These are phyloP conservation scores for Sycobia sp. DNA, from an alignment of 1,140 invertebrate genomes.

Conservation along the genomic window DNA sequence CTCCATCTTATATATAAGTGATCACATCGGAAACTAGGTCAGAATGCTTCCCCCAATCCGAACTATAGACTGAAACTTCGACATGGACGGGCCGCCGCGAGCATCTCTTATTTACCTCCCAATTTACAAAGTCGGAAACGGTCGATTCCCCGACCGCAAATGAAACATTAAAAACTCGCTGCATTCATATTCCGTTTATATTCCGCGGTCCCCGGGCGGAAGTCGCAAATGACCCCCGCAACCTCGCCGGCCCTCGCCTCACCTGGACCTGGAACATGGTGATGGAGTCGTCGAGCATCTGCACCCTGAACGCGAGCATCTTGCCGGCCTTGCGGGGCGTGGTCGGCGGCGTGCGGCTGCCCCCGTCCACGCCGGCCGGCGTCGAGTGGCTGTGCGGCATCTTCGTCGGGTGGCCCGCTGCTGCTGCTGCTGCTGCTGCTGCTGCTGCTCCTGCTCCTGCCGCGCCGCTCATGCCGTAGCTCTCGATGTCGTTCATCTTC, in stretches of 20 bases:
- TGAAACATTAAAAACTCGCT: no score
- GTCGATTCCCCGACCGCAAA: no score
- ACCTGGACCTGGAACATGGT: conserved; percentile 93
- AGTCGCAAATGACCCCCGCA: no score
- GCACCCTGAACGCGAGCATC: conserved; percentile 83
- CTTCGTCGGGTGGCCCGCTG: conserved; percentile 41
- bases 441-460: conserved; percentile 70
- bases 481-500: conserved; percentile 15
- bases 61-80: no score
- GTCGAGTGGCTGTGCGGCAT: conserved; percentile 85
- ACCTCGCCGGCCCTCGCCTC: conserved; percentile 41
- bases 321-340: conserved; percentile 81
- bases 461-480: conserved; percentile 53
- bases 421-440: conserved; percentile 58
- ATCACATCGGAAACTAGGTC: no score
- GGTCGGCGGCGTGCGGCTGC: conserved; percentile 71
- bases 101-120: no score
- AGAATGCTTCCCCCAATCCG: no score
- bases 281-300: conserved; percentile 86
- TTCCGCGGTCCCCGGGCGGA: no score
- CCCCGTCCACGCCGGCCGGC: conserved; percentile 79
- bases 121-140: no score
- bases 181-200: no score
- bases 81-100: no score
- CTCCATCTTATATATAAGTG: no score